Evolutionary conservation across 2,888 invertebrate genomes (phyloP), one percentile per base, ranked within the genome.

Genomic region (Uropetala carovei): DNA sequence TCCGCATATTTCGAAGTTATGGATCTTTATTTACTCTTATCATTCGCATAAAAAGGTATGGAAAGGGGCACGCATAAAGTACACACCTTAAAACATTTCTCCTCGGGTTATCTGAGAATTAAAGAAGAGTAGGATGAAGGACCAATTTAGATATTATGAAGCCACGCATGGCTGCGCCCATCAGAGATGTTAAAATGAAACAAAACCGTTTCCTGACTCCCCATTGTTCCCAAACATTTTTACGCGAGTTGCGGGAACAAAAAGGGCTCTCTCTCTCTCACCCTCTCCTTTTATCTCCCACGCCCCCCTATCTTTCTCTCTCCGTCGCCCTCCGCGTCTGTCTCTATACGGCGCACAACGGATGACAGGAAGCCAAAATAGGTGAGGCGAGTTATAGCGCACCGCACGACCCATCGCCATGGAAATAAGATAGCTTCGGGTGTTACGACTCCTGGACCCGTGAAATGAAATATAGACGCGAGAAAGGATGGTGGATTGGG

Each of bases 291-390:
- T 75, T 75, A 75, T 75, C 27, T 22, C 18, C 75, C 18, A 68
- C n/a, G 18, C 9, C n/a, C 68, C 68, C 18, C 68, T 68, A 68
- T 9, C 27, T 75, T 27, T 22, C 27, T 75, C 75, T 4, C 27
- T 75, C 75, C 75, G 22, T 75, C 22, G 75, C 75, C 22, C 27
- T 75, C 75, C 75, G 75, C 27, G 75, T 22, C 75, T 22, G 22
- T 75, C 75, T 75, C 75, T 14, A 75, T 27, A 75, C 43, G 75
- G 75, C 27, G 27, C 75, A 10, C 10, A 27, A 27, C 27, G 27
- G 75, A 75, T 75, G 27, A 75, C 75, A 22, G 75, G 68, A 68
- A 22, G 22, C 68, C n/a, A 68, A 75, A 75, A 75, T 75, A 75
- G 27, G 75, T 27, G 75, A 43, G 43, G 43, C 43, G 43, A 75